A percentile compares a stretch with the other conserved stretches of the same genome.
Evolutionary conservation across 2,888 invertebrate species (phyloP).

Genomic region (Cataglyphis cursor): DNA sequence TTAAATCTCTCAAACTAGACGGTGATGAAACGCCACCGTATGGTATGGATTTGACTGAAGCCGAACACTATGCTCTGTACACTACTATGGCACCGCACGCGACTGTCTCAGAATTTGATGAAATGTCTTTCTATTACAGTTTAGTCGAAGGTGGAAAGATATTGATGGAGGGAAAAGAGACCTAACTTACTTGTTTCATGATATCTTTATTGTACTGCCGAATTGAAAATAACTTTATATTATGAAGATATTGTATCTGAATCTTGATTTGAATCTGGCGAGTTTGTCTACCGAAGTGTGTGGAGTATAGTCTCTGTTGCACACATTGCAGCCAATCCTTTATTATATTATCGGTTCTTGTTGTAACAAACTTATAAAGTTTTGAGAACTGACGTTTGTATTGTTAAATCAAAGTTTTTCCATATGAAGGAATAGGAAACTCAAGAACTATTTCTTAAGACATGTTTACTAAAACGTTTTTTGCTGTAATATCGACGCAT

Average conservation of each 20-base stretch:
- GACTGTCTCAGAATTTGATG: slow-evolving; percentile 95
- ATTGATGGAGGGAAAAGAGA: slow-evolving; percentile 85
- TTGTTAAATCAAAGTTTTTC: slow-evolving; percentile 45
- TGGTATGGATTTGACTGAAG: slow-evolving; percentile 92
- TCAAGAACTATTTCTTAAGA: neutral
- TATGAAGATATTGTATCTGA: slow-evolving; percentile 18
- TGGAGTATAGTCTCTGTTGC: slow-evolving; percentile 40
- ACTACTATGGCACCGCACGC: slow-evolving; percentile 95
- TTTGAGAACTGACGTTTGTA: slow-evolving; percentile 52
- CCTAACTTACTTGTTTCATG: slow-evolving; percentile 64
- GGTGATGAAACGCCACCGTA: slow-evolving; percentile 81
- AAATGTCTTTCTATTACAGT: slow-evolving; percentile 95
- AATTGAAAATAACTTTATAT: slow-evolving; percentile 51
- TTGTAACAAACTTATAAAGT: slow-evolving; percentile 39
- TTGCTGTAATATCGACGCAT: slow-evolving; percentile 53
- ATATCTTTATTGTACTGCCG: slow-evolving; percentile 63
- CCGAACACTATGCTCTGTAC: slow-evolving; percentile 95
- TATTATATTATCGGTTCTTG: slow-evolving; percentile 25
- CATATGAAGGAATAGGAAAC: neutral
- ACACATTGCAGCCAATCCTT: slow-evolving; percentile 30
- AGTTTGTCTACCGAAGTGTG: slow-evolving; percentile 25
- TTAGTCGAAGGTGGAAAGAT: slow-evolving; percentile 93
- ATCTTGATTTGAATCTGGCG: neutral
- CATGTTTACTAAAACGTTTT: slow-evolving; percentile 27
- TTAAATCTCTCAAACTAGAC: slow-evolving; percentile 75